phyloP scores from a whole-genome alignment of 2,797 vertebrate genomes.

The Otolemur crassicaudatus region DNA sequence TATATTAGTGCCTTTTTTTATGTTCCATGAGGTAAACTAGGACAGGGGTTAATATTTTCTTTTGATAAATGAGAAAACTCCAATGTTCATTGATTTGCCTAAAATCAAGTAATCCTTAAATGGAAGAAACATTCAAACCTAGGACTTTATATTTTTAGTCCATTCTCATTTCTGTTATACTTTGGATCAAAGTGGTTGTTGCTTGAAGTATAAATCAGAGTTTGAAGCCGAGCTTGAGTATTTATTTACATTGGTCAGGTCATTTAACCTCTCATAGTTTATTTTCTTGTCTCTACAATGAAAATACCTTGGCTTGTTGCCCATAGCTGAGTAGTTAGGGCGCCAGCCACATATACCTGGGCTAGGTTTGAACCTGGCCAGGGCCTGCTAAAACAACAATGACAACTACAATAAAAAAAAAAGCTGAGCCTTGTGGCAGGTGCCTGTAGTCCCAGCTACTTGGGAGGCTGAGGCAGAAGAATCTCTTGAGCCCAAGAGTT shows the following conservation, averaged over 20 bases:
- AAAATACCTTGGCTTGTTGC: background rate
- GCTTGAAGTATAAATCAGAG: conserved; percentile 16
- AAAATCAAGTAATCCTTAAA: background rate
- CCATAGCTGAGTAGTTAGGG: too few relatives aligned
- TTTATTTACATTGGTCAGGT: conserved; percentile 47
- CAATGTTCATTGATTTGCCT: conserved; percentile 5
- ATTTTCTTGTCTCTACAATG: conserved; percentile 39
- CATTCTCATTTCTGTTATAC: background rate
- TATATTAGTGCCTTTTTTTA: background rate
- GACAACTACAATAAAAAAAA: too few relatives aligned
- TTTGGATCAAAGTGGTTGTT: background rate
- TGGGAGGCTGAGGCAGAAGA: too few relatives aligned
- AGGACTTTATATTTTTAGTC: conserved; percentile 43
- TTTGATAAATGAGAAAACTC: conserved; percentile 22
- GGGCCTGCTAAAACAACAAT: too few relatives aligned
- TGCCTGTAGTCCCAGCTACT: too few relatives aligned
- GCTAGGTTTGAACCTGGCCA: too few relatives aligned
- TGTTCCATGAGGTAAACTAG: conserved; percentile 18
- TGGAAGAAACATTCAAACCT: conserved; percentile 46
- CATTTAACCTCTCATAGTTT: conserved; percentile 15
- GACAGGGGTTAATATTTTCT: conserved; percentile 29
- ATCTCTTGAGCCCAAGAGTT: too few relatives aligned
- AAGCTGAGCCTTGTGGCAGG: too few relatives aligned
- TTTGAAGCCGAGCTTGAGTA: conserved; percentile 18
- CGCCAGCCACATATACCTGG: too few relatives aligned